Evolutionary conservation across 2,797 vertebrate genomes (phyloP).

Genomic region (Remorina albescens): DNA sequence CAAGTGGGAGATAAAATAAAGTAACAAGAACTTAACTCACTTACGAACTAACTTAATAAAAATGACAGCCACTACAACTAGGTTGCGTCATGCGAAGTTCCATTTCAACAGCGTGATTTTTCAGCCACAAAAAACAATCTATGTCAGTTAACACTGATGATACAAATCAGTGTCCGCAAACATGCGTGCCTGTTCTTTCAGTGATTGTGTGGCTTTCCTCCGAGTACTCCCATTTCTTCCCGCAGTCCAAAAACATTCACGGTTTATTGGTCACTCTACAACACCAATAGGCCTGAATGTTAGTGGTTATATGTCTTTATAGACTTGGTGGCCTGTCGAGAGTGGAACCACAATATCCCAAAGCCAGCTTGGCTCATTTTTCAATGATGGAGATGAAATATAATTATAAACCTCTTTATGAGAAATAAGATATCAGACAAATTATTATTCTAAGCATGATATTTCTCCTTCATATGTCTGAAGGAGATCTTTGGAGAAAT

Average conservation of each 20-base stretch:
- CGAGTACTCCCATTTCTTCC: too few relatives aligned
- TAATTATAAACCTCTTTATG: neutral
- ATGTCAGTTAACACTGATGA: constrained; percentile 31
- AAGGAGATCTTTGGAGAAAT: neutral
- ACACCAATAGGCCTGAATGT: too few relatives aligned
- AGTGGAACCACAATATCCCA: too few relatives aligned
- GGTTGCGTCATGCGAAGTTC: neutral
- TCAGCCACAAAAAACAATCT: constrained; percentile 7
- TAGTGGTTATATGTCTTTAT: too few relatives aligned
- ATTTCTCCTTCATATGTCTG: constrained; percentile 8
- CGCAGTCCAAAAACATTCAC: too few relatives aligned
- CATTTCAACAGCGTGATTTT: neutral
- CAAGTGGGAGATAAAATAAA: constrained; percentile 23
- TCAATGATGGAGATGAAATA: neutral
- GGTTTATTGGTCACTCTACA: too few relatives aligned
- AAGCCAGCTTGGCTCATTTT: too few relatives aligned
- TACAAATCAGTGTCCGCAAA: constrained; percentile 18
- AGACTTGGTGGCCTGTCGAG: too few relatives aligned
- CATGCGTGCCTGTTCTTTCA: too few relatives aligned
- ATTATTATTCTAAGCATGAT: constrained; percentile 10
- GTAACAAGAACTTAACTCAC: neutral
- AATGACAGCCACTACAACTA: constrained; percentile 15
- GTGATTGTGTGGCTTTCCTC: too few relatives aligned
- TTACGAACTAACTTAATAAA: constrained; percentile 12
- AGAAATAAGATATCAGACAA: neutral